phyloP scores from a whole-genome alignment of 2,797 vertebrate species.

The Aselliscus stoliczkanus region DNA sequence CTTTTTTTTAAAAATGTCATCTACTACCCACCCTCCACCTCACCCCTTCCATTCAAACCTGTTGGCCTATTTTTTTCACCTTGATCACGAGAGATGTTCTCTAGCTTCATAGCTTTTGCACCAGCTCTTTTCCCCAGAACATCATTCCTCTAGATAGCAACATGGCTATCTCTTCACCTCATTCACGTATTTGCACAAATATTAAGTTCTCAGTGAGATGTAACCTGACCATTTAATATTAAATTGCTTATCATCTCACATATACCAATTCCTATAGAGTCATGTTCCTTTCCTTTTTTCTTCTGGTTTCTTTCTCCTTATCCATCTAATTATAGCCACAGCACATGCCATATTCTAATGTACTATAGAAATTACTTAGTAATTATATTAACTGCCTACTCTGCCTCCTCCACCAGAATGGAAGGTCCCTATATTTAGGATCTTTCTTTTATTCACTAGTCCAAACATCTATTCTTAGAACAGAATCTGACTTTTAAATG shows the following conservation, averaged over 20 bases:
- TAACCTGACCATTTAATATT: background rate
- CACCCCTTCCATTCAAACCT: background rate
- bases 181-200: background rate
- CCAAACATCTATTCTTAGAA: background rate
- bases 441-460: background rate
- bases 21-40: fast-evolving
- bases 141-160: background rate
- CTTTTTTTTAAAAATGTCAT: background rate
- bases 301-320: background rate
- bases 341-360: background rate
- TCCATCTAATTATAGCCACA: background rate
- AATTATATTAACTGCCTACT: background rate
- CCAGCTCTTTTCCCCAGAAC: background rate
- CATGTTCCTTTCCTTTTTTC: background rate
- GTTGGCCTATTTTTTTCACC: background rate
- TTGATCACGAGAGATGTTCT: background rate
- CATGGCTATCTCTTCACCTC: background rate
- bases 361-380: background rate
- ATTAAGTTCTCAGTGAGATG: background rate
- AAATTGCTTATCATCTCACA: background rate
- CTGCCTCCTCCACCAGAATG: background rate
- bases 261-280: background rate
- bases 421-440: background rate
- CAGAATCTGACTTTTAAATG: background rate
- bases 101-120: background rate